Evolutionary conservation across 2,113 vertebrate species (phyloP), one percentile per base, ranked within the genome.

Genomic region (Platysteira castanea): DNA sequence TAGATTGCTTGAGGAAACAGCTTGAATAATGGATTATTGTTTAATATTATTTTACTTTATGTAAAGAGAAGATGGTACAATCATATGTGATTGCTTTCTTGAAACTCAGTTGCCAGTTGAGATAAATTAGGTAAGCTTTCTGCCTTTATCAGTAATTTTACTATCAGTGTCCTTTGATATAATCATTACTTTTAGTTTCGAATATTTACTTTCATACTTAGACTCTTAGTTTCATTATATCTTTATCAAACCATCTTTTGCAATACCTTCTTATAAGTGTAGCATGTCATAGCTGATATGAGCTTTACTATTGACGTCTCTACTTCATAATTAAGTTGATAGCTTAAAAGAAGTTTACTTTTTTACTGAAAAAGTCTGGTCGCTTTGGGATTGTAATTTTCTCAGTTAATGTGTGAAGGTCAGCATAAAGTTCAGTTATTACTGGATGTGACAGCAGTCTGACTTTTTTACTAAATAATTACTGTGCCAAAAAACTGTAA

Each of bases 371-470:
- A 83, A 90, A 85, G 2, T 76, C 71, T 86, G 68, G 35, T 92
- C 83, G 84, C 37, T 93, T 80, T 59, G 44, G 60, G 35, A 56
- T 90, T 81, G 24, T 67, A 86, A 89, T 90, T 97, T 96, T 95
- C 73, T 78, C 52, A 75, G 56, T 60, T 91, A 81, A 84, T 92
- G 80, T 70, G 26, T 71, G 69, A 87, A 67, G 89, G 93, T 93
- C 76, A 44, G 27, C 50, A 49, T n/a, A 49, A 92, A 74, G 89
- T 84, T 92, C 89, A 84, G 21, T 86, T 87, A 81, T 81, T 92
- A 71, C n/a, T 31, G 42, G 37, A 81, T 74, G 35, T 77, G 64
- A 54, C 65, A 78, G 33, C 50, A 70, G 54, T 47, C 23, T 77
- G 57, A 83, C 11, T 88, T 92, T 35, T 84, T 86, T 65, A 67